Evolutionary conservation across 2,888 invertebrate genomes (phyloP), one percentile per base, ranked within the genome.

Genomic region (Mimumesa dahlbomi): DNA sequence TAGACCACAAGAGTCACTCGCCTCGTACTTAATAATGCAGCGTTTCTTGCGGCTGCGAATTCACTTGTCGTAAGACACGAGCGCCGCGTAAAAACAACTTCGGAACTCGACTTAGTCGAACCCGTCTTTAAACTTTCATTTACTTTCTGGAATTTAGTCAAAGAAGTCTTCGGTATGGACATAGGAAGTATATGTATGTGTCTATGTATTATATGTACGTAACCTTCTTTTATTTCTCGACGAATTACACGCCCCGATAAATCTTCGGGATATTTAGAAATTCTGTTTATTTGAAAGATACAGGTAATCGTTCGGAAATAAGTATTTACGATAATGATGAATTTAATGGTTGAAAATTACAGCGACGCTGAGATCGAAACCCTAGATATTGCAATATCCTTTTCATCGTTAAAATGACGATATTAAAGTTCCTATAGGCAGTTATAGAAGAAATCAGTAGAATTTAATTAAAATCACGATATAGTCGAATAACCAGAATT

Each of bases 21-120:
- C 56, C 49, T 36, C 14, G 63, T 31, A n/a, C 31, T 68, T 65
- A 66, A 66, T 68, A 68, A 68, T 68, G 46, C 68, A 68, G 16
- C 11, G 34, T 11, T 34, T 5, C 34, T 9, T 22, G n/a, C n/a
- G 34, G 7, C 14, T n/a, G 45, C 50, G 38, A 36, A 18, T 31
- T n/a, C 46, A n/a, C 31, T 18, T 18, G 14, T 34, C 9, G 3
- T n/a, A 2, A 25, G 46, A 21, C 16, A 25, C 18, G 13, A 34
- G 13, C 22, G 40, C 48, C 40, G 18, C 49, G 22, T 49, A 34
- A 54, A 31, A 42, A 21, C 40, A 45, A 48, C 29, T 34, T 25
- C 31, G 22, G 42, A 29, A 21, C 62, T 19, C 18, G 38, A 31
- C 54, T 46, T 14, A 5, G 16, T 14, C 13, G 31, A n/a, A 16